Base-by-base conservation (phyloP, 2,113 vertebrate species). In the Baryphthengus martii region DNA sequence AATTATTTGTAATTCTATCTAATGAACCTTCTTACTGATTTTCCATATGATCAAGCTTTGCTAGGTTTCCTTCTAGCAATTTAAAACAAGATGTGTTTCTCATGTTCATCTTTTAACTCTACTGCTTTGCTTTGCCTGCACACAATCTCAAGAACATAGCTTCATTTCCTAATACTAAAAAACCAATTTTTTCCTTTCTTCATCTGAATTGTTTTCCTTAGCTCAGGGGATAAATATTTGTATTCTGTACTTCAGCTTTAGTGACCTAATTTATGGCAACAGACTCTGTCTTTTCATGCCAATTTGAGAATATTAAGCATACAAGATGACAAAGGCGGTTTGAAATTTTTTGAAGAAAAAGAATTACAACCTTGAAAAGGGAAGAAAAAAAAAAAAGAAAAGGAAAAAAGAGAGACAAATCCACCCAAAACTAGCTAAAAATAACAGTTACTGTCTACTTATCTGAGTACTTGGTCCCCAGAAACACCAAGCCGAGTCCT, bases 231-330 rank as follows among this genome's bases (percentile, higher is more conserved):
- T 76, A 95, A 96, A 94, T 96, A 95, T 83, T 94, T 96, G 93
- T 90, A 94, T 95, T 95, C 93, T 58, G 73, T 65, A 74, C 67
- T 94, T 97, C 90, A 97, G 89, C 66, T 86, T 96, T 92, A 91
- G 58, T 97, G 95, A 97, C 97, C 97, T 96, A 95, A 90, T 98
- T 98, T 91, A 96, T 94, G 95, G 90, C 90, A 96, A 71, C 72
- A 71, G 39, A 58, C 82, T 94, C 87, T 88, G 91, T 95, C 82
- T 93, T 77, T 95, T 88, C 8, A 25, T 82, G 94, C 83, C 93
- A 97, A 94, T 95, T 82, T 96, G 72, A 95, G 84, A 92, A 45
- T 59, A 94, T 44, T 67, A 90, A 96, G 89, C 89, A 90, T 33
- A 94, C 50, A 83, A 89, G 76, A 95, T 96, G 88, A 96, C 95